Evolutionary conservation across 2,888 invertebrate genomes (phyloP), one percentile per base, ranked within the genome.

Genomic region (Acronicta aceris): DNA sequence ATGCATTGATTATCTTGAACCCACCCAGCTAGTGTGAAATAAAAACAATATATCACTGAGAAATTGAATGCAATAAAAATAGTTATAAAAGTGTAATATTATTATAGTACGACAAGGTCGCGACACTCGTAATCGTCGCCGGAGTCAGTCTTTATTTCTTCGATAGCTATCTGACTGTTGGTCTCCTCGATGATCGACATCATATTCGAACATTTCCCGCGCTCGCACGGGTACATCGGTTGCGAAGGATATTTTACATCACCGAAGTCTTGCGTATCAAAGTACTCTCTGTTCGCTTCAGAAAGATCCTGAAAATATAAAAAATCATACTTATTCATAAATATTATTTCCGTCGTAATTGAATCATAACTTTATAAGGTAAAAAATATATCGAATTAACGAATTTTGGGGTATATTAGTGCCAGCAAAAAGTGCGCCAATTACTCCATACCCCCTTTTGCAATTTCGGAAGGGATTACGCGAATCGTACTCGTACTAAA

Each of bases 101-200:
- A 52, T 81, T 71, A 86, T 54, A 79, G 69, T 25, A 72, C 52
- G 13, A 76, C 48, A 15, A 78, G 71, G 42, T 83, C 78, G 60
- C 70, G 78, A 54, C 69, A 74, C 38, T 82, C 81, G 51, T 71
- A 76, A n/a, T 83, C 82, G 8, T 83, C 81, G 33, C 67, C 79
- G 16, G 58, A 57, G 15, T 87, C 87, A 68, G 77, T 76, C 59
- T 80, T 81, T 38, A 83, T 63, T 48, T 91, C 90, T 43, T 90
- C 91, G 21, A 89, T 85, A 36, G 86, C 89, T 45, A 92, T 64
- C 70, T 93, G 89, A 71, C 92, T 92, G 66, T 72, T 85, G 38
- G 91, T 92, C 76, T 93, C 93, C 65, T 94, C 93, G 2, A 85
- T 75, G 17, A 94, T 84, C 1, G 85, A 74, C 46, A 81, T 75